Conservation (phyloP, 2,113 vertebrate genomes). For the Colius striatus region DNA sequence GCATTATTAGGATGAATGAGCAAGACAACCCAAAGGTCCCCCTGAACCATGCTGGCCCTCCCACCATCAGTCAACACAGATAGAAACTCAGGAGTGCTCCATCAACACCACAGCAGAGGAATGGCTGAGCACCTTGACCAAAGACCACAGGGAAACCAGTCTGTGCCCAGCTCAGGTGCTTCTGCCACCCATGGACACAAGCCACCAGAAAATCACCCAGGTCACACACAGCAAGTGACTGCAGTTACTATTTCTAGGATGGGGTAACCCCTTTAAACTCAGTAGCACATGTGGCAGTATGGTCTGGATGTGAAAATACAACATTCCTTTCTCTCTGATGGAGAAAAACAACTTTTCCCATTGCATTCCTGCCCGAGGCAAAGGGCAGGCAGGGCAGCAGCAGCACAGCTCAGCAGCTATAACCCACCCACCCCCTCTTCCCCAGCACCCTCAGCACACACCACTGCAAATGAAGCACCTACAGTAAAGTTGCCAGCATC, state of each 20-base stretch:
- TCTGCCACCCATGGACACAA: not conserved
- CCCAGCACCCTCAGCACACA: not conserved
- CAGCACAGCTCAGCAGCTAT: not conserved
- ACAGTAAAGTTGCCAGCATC: not conserved
- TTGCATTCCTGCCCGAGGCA: rapidly evolving
- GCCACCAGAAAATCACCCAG: rapidly evolving
- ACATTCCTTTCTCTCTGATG: not conserved
- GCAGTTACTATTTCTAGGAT: not conserved
- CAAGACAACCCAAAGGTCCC: not conserved
- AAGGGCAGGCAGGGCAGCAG: not conserved
- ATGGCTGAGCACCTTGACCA: not conserved
- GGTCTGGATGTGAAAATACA: not conserved
- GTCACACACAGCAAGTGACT: not conserved
- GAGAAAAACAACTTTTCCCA: not conserved
- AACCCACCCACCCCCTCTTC: rapidly evolving
- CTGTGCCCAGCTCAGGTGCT: not conserved
- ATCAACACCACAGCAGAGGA: not conserved
- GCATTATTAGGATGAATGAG: not conserved
- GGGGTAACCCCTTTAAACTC: rapidly evolving
- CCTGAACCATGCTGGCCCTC: not conserved
- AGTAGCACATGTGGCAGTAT: not conserved
- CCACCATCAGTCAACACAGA: not conserved
- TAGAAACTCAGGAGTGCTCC: not conserved
- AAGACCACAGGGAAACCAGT: not conserved
- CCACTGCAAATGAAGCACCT: rapidly evolving